A percentile compares a stretch with the other conserved stretches of the same genome.
These are phyloP conservation scores for Brachypteracias leptosomus DNA, from an alignment of 2,113 vertebrate species.

Conservation along the genomic window DNA sequence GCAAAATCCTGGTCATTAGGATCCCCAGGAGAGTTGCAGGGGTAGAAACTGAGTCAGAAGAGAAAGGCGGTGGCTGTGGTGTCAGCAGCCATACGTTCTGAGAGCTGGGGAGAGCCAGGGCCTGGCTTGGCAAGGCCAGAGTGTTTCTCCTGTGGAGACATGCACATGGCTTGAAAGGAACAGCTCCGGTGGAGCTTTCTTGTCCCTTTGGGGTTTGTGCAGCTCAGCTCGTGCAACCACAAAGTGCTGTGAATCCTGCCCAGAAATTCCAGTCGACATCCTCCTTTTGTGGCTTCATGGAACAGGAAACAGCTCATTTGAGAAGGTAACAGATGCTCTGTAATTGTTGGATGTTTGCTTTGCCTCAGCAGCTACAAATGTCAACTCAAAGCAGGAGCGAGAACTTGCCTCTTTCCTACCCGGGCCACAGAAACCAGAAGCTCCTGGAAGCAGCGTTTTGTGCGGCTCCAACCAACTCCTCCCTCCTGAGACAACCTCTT, in stretches of 20 bases:
- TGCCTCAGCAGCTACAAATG: background rate
- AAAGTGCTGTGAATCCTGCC: background rate
- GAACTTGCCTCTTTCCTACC: background rate
- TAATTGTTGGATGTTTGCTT: fast-evolving
- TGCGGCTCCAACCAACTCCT: background rate
- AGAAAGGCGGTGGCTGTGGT: background rate
- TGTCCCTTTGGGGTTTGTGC: background rate
- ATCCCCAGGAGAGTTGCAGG: background rate
- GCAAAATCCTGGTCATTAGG: background rate
- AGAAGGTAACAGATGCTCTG: background rate
- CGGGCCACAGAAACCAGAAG: background rate
- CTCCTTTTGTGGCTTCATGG: too few species aligned
- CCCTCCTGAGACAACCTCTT: background rate
- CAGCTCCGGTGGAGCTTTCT: background rate
- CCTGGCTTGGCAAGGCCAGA: background rate
- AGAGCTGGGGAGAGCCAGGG: background rate
- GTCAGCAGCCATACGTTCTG: fast-evolving
- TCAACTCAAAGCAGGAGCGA: background rate
- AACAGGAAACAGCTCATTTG: fast-evolving
- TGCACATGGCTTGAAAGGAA: fast-evolving
- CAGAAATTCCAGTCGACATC: fast-evolving
- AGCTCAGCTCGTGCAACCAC: background rate
- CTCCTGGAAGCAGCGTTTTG: background rate
- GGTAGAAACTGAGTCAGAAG: background rate
- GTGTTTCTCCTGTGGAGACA: background rate